These are phyloP conservation scores for Amitus sp. DNA, from an alignment of 2,888 invertebrate species.

Conservation along the genomic window DNA sequence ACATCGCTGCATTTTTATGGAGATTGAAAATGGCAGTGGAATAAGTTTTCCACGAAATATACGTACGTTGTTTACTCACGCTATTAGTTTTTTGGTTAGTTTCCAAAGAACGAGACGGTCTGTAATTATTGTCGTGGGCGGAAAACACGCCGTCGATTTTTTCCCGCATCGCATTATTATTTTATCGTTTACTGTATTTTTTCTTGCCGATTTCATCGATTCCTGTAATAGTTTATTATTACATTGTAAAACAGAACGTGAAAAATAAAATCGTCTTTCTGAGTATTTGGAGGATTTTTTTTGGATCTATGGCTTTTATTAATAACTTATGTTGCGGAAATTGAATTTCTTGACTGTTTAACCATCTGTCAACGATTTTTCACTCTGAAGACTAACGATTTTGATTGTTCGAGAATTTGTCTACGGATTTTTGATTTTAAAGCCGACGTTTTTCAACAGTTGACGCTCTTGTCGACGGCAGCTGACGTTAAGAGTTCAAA, in stretches of 20 bases:
- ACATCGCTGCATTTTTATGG: constrained; percentile 5
- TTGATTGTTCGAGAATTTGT: too few species aligned
- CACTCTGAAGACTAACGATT: too few species aligned
- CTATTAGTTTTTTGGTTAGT: constrained; percentile 5
- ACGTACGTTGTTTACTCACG: constrained; percentile 5
- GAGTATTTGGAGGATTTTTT: constrained; percentile 10
- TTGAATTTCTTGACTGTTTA: too few species aligned
- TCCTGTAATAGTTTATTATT: constrained; percentile 52
- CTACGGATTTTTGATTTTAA: too few species aligned
- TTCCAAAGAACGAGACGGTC: background rate
- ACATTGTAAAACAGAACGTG: constrained; percentile 47
- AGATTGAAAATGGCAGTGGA: constrained; percentile 2
- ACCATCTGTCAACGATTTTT: too few species aligned
- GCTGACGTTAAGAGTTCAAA: too few species aligned
- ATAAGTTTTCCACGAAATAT: background rate
- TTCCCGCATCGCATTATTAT: constrained; percentile 50
- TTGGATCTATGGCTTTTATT: too few species aligned
- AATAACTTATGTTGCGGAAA: too few species aligned
- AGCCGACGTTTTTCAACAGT: too few species aligned
- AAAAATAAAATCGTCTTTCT: constrained; percentile 34
- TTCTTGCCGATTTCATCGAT: constrained; percentile 54
- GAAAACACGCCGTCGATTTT: constrained; percentile 39
- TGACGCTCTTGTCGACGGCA: too few species aligned
- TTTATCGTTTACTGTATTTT: constrained; percentile 49
- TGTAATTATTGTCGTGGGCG: constrained; percentile 3